phyloP scores from a whole-genome alignment of 2,113 vertebrate species.

The Mystacornis crossleyi region DNA sequence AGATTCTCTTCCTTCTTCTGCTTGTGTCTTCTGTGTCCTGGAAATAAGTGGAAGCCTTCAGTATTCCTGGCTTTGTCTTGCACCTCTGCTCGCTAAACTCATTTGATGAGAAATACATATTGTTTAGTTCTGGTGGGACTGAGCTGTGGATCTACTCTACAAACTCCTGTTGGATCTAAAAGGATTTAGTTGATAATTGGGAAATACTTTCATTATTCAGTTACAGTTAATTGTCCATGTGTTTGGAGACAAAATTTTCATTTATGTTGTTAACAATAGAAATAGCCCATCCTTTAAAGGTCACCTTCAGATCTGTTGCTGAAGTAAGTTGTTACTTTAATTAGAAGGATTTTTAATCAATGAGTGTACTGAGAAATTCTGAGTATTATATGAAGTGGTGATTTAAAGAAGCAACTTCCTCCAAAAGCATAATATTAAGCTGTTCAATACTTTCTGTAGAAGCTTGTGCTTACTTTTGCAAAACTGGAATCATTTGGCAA shows the following conservation, averaged over 20 bases:
- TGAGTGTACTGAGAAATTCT: not conserved
- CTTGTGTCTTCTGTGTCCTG: not conserved
- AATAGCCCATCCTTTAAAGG: not conserved
- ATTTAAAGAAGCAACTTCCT: not conserved
- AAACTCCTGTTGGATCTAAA: not conserved
- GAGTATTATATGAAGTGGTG: not conserved
- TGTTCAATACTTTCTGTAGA: not conserved
- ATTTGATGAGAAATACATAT: not conserved
- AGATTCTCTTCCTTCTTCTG: not conserved
- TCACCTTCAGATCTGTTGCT: not conserved
- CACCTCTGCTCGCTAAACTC: not conserved
- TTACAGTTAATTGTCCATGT: not conserved
- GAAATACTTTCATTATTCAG: conserved; percentile 6
- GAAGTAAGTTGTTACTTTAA: not conserved
- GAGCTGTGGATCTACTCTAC: not conserved
- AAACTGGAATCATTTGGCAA: not conserved
- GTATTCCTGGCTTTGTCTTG: not conserved
- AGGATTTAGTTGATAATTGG: not conserved
- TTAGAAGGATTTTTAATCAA: not conserved
- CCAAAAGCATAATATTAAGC: not conserved
- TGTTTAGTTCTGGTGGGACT: not conserved
- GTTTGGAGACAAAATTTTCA: not conserved
- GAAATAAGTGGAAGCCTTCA: not conserved
- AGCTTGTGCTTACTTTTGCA: not conserved
- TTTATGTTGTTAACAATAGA: not conserved